Evolutionary conservation across 1,140 invertebrate genomes (phyloP).

Genomic region (Bombus pascuorum): DNA sequence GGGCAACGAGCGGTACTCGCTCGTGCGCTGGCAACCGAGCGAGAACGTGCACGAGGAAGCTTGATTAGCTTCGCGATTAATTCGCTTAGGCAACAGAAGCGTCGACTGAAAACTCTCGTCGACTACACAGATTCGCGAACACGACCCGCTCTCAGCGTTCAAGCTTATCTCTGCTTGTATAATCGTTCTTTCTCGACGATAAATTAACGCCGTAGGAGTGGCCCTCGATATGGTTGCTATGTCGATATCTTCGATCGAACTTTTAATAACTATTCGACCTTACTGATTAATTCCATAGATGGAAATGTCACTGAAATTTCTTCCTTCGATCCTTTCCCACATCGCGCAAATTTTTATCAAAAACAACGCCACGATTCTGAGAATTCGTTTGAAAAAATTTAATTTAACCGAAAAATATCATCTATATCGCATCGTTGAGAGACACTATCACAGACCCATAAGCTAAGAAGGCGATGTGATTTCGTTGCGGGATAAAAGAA

Average conservation of each 20-base stretch:
- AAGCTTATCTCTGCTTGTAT: slow-evolving; percentile 31
- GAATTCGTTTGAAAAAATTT: too few species aligned
- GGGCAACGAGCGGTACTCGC: not conserved
- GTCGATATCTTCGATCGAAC: not conserved
- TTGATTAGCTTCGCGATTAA: slow-evolving; percentile 49
- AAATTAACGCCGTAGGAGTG: slow-evolving; percentile 43
- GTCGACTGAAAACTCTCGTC: slow-evolving; percentile 37
- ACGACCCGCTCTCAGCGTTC: slow-evolving; percentile 20
- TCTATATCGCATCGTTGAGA: too few species aligned
- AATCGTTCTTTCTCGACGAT: slow-evolving; percentile 23
- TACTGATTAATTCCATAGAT: not conserved
- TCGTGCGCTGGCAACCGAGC: slow-evolving; percentile 9
- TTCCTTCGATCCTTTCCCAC: not conserved
- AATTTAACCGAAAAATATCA: too few species aligned
- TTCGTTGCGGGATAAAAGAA: not conserved
- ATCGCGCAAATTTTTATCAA: not conserved
- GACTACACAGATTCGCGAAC: slow-evolving; percentile 42
- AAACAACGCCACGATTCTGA: too few species aligned
- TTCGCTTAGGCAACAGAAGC: slow-evolving; percentile 48
- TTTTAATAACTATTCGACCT: not conserved
- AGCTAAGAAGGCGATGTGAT: too few species aligned
- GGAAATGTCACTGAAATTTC: not conserved
- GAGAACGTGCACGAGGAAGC: slow-evolving; percentile 38
- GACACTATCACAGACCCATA: too few species aligned
- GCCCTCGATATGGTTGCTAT: not conserved